These are phyloP conservation scores for Danaus chrysippus DNA, from an alignment of 2,888 invertebrate genomes.

Conservation along the genomic window DNA sequence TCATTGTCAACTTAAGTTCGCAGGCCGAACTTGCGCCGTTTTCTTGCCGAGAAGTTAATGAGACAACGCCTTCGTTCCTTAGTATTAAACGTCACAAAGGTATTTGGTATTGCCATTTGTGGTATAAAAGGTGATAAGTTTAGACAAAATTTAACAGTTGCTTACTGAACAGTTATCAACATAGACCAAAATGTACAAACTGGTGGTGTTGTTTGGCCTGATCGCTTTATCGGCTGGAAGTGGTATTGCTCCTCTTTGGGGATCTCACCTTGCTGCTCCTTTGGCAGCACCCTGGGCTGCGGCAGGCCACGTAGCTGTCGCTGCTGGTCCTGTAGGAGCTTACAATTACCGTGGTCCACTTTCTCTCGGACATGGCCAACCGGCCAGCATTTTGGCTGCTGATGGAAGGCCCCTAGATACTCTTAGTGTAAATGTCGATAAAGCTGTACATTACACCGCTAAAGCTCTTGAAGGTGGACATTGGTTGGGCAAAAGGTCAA, in stretches of 20 bases:
- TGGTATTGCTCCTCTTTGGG: constrained; percentile 38
- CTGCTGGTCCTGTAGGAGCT: constrained; percentile 42
- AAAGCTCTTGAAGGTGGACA: constrained; percentile 42
- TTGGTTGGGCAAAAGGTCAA: constrained; percentile 9
- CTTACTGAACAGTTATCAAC: constrained; percentile 59
- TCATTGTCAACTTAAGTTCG: constrained; percentile 1
- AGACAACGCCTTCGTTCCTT: constrained; percentile 36
- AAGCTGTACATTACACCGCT: constrained; percentile 65
- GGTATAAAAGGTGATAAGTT: constrained; percentile 62
- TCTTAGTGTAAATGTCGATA: constrained; percentile 68
- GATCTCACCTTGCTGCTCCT: constrained; percentile 30
- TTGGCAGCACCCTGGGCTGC: constrained; percentile 30
- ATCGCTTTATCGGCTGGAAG: constrained; percentile 78
- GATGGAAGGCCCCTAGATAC: constrained; percentile 73
- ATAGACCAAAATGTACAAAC: constrained; percentile 78
- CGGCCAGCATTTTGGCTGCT: constrained; percentile 66
- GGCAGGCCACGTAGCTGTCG: constrained; percentile 42
- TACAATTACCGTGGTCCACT: constrained; percentile 67
- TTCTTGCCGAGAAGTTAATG: constrained; percentile 35
- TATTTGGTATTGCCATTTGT: constrained; percentile 58
- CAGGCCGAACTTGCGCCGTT: constrained; percentile 27
- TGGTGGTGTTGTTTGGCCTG: constrained; percentile 82
- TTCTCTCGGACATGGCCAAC: constrained; percentile 66
- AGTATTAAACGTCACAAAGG: constrained; percentile 47
- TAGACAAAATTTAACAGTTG: constrained; percentile 58